phyloP scores from a whole-genome alignment of 2,113 vertebrate species.

The Motacilla alba region DNA sequence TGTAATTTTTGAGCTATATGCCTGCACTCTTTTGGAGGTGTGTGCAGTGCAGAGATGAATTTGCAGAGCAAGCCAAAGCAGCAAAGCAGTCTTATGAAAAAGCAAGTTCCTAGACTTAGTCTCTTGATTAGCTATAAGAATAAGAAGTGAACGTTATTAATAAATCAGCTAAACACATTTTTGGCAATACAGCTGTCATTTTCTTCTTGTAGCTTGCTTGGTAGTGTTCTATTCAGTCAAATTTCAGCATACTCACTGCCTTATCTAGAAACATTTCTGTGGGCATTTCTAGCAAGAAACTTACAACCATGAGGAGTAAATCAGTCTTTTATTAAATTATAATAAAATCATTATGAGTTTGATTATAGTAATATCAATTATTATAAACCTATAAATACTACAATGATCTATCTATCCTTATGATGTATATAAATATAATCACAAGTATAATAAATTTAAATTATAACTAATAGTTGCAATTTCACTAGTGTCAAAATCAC shows the following conservation, averaged over 20 bases:
- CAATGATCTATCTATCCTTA: background rate
- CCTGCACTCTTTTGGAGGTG: background rate
- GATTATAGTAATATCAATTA: background rate
- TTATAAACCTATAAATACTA: background rate
- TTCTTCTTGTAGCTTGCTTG: background rate
- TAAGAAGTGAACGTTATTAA: background rate
- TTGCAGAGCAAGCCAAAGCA: background rate
- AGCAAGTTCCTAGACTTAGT: background rate
- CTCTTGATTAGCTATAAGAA: background rate
- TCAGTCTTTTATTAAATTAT: background rate
- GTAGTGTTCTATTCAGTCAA: background rate
- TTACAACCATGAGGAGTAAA: background rate
- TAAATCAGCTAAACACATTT: background rate
- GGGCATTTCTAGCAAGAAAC: background rate
- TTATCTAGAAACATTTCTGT: background rate
- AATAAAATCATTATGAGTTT: background rate
- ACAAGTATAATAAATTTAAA: background rate
- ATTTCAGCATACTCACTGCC: background rate
- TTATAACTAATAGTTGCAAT: background rate
- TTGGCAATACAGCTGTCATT: background rate
- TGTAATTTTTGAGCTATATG: background rate
- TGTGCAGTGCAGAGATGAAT: background rate
- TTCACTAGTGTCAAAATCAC: background rate
- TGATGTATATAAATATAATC: background rate
- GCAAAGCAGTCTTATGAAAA: background rate